These are phyloP conservation scores for Yoshiicerus persimilis DNA, from an alignment of 1,140 invertebrate species.

Conservation along the genomic window DNA sequence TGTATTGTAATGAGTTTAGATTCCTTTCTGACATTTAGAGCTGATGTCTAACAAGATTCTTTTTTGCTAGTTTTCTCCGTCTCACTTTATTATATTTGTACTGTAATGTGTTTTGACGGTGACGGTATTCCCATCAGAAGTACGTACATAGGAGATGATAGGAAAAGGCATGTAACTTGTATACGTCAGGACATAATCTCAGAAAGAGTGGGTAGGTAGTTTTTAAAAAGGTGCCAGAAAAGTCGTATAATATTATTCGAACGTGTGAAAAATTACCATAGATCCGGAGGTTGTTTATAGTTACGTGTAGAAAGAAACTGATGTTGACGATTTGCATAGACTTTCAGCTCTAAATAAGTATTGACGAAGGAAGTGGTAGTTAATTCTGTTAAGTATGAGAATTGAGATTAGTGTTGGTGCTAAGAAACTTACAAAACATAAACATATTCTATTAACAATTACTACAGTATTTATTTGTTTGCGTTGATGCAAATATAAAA, in stretches of 20 bases:
- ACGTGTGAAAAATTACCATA: constrained; percentile 7
- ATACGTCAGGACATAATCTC: neutral
- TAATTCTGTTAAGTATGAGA: neutral
- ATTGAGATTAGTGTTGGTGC: neutral
- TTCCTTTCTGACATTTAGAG: constrained; percentile 20
- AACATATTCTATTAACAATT: neutral
- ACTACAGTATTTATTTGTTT: neutral
- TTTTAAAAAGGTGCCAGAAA: neutral
- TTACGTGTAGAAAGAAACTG: neutral
- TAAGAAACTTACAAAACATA: neutral
- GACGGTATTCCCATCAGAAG: neutral
- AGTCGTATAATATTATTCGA: neutral
- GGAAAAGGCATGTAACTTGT: neutral
- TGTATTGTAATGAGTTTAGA: neutral
- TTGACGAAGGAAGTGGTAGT: neutral
- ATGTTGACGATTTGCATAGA: neutral
- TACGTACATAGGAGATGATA: neutral
- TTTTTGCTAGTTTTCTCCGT: neutral
- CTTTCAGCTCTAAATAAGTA: neutral
- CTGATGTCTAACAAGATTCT: neutral
- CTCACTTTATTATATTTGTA: neutral
- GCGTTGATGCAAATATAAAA: neutral
- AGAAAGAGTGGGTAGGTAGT: neutral
- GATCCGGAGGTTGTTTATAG: neutral
- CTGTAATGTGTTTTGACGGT: neutral